Evolutionary conservation across 2,113 vertebrate species (phyloP).

Genomic region (Verasper variegatus): DNA sequence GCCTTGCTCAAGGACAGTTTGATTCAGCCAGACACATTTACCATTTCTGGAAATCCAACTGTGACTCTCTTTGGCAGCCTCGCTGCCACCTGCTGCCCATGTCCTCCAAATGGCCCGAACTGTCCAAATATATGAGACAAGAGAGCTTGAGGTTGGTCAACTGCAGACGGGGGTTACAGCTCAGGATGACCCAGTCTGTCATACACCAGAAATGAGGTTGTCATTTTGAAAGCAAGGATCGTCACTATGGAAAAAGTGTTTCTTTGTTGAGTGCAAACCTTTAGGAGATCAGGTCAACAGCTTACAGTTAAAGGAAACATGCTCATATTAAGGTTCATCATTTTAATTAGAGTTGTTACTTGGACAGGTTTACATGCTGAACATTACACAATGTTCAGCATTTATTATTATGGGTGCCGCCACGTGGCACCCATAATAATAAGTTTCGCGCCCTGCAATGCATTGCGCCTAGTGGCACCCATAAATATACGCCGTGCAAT

Average conservation of each 20-base stretch:
- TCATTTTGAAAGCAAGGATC: neutral
- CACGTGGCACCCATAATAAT: no score
- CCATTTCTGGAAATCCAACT: conserved; percentile 39
- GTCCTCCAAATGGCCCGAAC: conserved; percentile 42
- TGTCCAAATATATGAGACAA: conserved; percentile 21
- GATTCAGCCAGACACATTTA: neutral
- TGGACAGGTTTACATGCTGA: no score
- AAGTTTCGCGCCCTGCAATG: no score
- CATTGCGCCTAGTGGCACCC: no score
- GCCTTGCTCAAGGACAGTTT: conserved; percentile 53
- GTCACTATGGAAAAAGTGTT: neutral
- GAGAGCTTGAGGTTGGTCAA: conserved; percentile 12
- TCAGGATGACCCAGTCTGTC: conserved; percentile 5
- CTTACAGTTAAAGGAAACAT: no score
- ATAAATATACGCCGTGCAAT: no score
- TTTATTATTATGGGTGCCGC: no score
- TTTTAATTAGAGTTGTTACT: no score
- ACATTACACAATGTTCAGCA: no score
- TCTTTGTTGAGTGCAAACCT: no score
- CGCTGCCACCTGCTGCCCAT: conserved; percentile 48
- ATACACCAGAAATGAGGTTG: neutral
- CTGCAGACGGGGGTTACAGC: conserved; percentile 12
- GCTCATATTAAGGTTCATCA: no score
- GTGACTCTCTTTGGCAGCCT: conserved; percentile 46
- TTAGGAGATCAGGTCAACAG: neutral